Percentiles rank a stretch among this genome's conserved stretches.
phyloP scores from a whole-genome alignment of 2,888 invertebrate species.

The Drosophila gaucha region DNA sequence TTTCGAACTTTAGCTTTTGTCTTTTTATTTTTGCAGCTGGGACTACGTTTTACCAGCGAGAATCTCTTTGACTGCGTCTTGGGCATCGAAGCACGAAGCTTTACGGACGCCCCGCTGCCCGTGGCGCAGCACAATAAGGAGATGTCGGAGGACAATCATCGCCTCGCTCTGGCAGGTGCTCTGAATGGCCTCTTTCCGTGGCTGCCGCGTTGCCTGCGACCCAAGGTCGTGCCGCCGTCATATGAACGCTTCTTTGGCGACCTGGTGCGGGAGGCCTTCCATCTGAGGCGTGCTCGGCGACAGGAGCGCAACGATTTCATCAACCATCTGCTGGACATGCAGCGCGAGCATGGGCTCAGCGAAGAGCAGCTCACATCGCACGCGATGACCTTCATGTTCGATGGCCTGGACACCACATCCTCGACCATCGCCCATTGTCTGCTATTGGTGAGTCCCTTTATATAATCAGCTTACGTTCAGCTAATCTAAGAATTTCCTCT shows the following conservation, averaged over 20 bases:
- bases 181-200: conserved; percentile 77
- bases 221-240: conserved; percentile 84
- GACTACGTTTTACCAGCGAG: conserved; percentile 84
- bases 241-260: conserved; percentile 86
- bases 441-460: conserved; percentile 66
- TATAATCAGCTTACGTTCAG: no score
- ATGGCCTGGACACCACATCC: conserved; percentile 84
- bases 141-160: conserved; percentile 77
- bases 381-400: conserved; percentile 83
- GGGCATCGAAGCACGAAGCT: conserved; percentile 84
- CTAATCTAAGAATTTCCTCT: not conserved
- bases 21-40: conserved; percentile 61
- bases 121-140: conserved; percentile 80
- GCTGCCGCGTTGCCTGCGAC: conserved; percentile 67
- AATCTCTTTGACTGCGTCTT: conserved; percentile 85
- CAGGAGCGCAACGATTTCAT: conserved; percentile 80
- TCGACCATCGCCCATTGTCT: conserved; percentile 79
- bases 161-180: conserved; percentile 69
- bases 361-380: conserved; percentile 77
- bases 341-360: conserved; percentile 68
- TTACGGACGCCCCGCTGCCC: conserved; percentile 73
- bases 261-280: conserved; percentile 71
- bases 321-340: conserved; percentile 80
- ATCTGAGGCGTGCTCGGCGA: conserved; percentile 57
- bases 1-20: no score